These are phyloP conservation scores for Ennomos fuscantarius DNA, from an alignment of 2,888 invertebrate species.

Conservation along the genomic window DNA sequence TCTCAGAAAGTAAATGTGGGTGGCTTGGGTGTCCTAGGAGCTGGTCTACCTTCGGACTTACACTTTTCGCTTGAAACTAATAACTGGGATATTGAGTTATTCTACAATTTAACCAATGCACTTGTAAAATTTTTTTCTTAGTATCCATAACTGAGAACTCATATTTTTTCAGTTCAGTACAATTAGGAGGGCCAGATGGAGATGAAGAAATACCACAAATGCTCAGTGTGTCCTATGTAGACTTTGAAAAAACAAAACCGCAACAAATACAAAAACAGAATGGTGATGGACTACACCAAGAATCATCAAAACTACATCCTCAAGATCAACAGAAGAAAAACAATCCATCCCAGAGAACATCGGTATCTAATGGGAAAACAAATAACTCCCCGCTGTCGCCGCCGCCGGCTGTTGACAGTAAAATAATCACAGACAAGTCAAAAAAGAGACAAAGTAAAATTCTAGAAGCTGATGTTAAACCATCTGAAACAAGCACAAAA, in stretches of 20 bases:
- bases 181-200: conserved; percentile 57
- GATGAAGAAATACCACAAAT: conserved; percentile 57
- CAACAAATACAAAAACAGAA: conserved; percentile 54
- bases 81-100: no score
- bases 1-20: no score
- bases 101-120: no score
- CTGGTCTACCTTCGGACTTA: no score
- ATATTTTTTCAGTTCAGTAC: conserved; percentile 57
- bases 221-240: conserved; percentile 67
- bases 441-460: conserved; percentile 63
- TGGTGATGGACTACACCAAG: conserved; percentile 53
- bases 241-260: conserved; percentile 77
- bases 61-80: no score
- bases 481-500: conserved; percentile 50
- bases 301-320: conserved; percentile 44
- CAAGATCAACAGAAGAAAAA: conserved; percentile 44
- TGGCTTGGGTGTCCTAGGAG: no score
- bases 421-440: conserved; percentile 49
- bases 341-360: conserved; percentile 25
- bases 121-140: no score
- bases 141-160: no score
- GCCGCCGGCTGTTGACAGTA: conserved; percentile 44
- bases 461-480: conserved; percentile 52
- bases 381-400: conserved; percentile 31
- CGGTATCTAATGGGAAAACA: conserved; percentile 46